phyloP scores from a whole-genome alignment of 2,888 invertebrate genomes.

The Bombylius major region DNA sequence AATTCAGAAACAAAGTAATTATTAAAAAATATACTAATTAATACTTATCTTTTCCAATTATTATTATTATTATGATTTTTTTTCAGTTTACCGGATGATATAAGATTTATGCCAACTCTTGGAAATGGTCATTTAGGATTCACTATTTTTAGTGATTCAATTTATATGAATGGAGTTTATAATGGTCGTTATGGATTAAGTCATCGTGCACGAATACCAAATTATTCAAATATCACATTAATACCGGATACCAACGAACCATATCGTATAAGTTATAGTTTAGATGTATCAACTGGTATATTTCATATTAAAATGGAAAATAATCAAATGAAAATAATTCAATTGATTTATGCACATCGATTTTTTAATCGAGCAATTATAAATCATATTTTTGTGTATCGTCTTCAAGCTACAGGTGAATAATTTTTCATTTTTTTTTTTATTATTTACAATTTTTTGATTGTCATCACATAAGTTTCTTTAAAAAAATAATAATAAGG shows the following conservation, averaged over 20 bases:
- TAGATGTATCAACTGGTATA: slow-evolving; percentile 39
- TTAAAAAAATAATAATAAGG: too few relatives aligned
- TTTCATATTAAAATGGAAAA: slow-evolving; percentile 29
- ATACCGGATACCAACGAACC: neutral
- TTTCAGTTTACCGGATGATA: slow-evolving; percentile 42
- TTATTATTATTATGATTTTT: neutral
- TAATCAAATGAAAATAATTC: slow-evolving; percentile 15
- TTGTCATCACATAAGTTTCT: too few relatives aligned
- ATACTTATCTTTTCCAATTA: too few relatives aligned
- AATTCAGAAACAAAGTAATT: too few relatives aligned
- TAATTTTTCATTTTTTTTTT: too few relatives aligned
- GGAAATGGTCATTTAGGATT: slow-evolving; percentile 49
- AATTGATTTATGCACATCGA: slow-evolving; percentile 33
- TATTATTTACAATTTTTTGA: too few relatives aligned
- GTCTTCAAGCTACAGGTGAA: slow-evolving; percentile 11
- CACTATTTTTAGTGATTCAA: slow-evolving; percentile 44
- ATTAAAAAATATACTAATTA: too few relatives aligned
- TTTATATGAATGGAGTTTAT: slow-evolving; percentile 48
- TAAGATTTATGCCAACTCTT: slow-evolving; percentile 45
- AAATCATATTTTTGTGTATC: slow-evolving; percentile 25
- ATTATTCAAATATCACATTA: slow-evolving; percentile 40
- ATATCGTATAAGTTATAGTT: slow-evolving; percentile 26
- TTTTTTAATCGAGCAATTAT: slow-evolving; percentile 34
- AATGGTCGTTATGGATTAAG: slow-evolving; percentile 44
- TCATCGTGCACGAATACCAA: slow-evolving; percentile 47